These are phyloP conservation scores for Drosophila kambysellisi DNA, from an alignment of 2,888 invertebrate genomes.

Conservation along the genomic window DNA sequence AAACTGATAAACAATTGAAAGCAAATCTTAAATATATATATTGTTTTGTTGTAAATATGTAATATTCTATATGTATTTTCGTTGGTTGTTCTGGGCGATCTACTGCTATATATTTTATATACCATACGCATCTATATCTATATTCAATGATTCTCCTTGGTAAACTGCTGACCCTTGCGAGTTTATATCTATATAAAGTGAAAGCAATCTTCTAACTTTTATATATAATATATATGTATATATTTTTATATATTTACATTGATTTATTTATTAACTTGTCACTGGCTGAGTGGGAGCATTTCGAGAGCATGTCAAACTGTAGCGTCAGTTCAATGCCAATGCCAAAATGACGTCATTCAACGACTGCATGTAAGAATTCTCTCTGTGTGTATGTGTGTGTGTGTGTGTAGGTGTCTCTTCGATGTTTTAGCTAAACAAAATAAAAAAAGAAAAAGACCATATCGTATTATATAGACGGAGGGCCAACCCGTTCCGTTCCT, in stretches of 20 bases:
- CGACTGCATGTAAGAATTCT: slow-evolving; percentile 8
- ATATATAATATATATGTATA: neutral
- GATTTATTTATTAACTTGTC: slow-evolving; percentile 4
- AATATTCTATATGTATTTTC: no score
- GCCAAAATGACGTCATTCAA: slow-evolving; percentile 53
- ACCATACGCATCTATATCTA: neutral
- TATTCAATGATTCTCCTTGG: neutral
- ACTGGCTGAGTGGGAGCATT: slow-evolving; percentile 47
- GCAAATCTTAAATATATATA: no score
- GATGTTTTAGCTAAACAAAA: slow-evolving; percentile 17
- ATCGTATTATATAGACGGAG: slow-evolving; percentile 11
- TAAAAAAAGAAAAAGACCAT: slow-evolving; percentile 37
- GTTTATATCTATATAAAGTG: neutral
- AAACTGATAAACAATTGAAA: no score
- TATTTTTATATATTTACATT: neutral
- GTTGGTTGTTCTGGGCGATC: no score
- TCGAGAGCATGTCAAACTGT: slow-evolving; percentile 38
- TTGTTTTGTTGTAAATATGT: no score
- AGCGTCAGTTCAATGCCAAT: slow-evolving; percentile 66
- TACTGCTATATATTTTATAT: no score
- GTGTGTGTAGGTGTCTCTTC: slow-evolving; percentile 65
- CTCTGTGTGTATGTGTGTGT: slow-evolving; percentile 21
- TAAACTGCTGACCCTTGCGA: neutral
- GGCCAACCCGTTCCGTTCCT: slow-evolving; percentile 32
- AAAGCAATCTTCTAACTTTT: no score